Evolutionary conservation across 2,113 vertebrate species (phyloP).

Genomic region (Rhabdornis inornatus): DNA sequence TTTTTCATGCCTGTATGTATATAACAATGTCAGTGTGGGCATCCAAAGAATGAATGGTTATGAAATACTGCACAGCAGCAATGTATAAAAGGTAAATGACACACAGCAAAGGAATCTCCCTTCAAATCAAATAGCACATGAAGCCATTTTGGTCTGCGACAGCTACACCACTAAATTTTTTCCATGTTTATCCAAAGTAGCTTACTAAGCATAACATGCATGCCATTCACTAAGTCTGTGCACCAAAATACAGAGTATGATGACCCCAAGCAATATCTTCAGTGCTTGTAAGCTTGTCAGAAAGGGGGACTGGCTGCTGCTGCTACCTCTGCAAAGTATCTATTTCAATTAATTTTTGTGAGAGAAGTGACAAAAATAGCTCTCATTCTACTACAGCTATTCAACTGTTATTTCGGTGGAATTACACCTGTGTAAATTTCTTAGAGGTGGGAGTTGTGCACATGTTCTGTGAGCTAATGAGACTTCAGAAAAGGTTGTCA

Average conservation of each 20-base stretch:
- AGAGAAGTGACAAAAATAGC: conserved; percentile 9
- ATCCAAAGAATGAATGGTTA: conserved; percentile 54
- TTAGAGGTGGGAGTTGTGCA: neutral
- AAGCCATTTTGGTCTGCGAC: conserved; percentile 69
- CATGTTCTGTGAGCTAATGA: neutral
- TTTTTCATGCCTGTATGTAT: conserved; percentile 14
- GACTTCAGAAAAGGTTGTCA: conserved; percentile 23
- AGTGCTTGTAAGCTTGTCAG: neutral
- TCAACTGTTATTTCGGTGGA: neutral
- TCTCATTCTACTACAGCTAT: neutral
- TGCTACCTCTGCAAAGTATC: neutral
- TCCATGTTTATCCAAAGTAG: conserved; percentile 71
- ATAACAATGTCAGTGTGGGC: conserved; percentile 51
- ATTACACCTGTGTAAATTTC: conserved; percentile 3
- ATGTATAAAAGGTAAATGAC: conserved; percentile 72
- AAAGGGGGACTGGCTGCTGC: neutral
- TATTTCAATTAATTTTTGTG: neutral
- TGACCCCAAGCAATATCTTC: conserved; percentile 1
- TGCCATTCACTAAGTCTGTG: conserved; percentile 52
- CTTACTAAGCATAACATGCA: conserved; percentile 56
- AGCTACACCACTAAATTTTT: conserved; percentile 62
- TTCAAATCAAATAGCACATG: conserved; percentile 60
- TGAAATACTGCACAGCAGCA: conserved; percentile 47
- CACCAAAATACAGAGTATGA: conserved; percentile 50
- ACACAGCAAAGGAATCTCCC: conserved; percentile 72